These are phyloP conservation scores for Pseudochaenichthys georgianus DNA, from an alignment of 2,797 vertebrate genomes.

Conservation along the genomic window DNA sequence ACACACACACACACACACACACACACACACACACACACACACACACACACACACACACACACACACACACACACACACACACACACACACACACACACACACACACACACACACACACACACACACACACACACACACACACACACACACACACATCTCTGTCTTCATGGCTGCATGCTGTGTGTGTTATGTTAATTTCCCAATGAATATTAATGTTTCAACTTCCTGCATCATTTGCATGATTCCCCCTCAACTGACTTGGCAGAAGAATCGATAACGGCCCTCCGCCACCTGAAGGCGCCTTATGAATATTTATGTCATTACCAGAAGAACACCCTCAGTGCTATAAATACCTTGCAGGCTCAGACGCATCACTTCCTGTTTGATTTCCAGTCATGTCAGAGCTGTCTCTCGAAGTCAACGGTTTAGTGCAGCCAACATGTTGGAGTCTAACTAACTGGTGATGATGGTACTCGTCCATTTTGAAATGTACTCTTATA, in stretches of 20 bases:
- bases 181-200: slow-evolving; percentile 49
- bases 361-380: neutral
- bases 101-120: neutral
- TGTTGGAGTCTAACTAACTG: neutral
- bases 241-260: slow-evolving; percentile 27
- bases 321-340: slow-evolving; percentile 10
- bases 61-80: slow-evolving; percentile 38
- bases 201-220: slow-evolving; percentile 62
- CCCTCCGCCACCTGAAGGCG: slow-evolving; percentile 28
- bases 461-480: neutral
- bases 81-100: slow-evolving; percentile 20
- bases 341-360: neutral
- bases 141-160: neutral
- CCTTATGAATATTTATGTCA: slow-evolving; percentile 55
- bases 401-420: too few relatives aligned
- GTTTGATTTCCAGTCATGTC: too few relatives aligned
- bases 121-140: too few relatives aligned
- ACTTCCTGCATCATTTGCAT: slow-evolving; percentile 39
- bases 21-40: too few relatives aligned
- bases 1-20: too few relatives aligned
- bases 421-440: too few relatives aligned
- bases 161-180: neutral
- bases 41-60: too few relatives aligned
- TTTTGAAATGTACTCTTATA: neutral
- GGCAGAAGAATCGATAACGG: slow-evolving; percentile 37